Evolutionary conservation across 1,140 invertebrate species (phyloP), one percentile per base, ranked within the genome.

Genomic region (Euborellia annulipes): DNA sequence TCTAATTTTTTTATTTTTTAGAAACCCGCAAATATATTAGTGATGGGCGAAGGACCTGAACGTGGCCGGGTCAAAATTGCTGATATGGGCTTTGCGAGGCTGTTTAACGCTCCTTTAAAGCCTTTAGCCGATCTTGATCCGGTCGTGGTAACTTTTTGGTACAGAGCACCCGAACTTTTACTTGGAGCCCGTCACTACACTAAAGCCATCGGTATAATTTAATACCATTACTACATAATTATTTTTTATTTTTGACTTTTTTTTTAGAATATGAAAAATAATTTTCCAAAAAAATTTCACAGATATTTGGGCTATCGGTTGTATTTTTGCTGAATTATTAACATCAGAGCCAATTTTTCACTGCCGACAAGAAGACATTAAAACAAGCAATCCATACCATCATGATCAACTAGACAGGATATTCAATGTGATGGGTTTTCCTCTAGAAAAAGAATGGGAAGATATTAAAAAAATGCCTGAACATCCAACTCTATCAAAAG

Each of bases 301-400:
- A 86, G 95, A 99, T 72, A 98, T 99, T 53, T 99, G 96, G 96
- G 96, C 96, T 1, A 99, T 99, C 64, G 96, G 96, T 9, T 99
- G 96, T 66, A 99, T 99, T 63, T 99, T 99, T 75, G 92, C 92
- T 11, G 92, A 97, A 62, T 63, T 97, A 9, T 66, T 96, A 45
- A 95, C 91, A 7, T 96, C 92, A 1, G 96, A 99, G 67, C 96
- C 96, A 17, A 98, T 99, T 62, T 99, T 99, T 63, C 94, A 98
- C 62, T 99, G 96, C 70, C 78, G 93, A 36, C 95, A 99, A 71
- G 96, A 99, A 68, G 95, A 99, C 62, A 98, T 98, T 47, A 98
- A 99, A 68, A 98, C 95, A 7, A 95, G 89, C 58, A 98, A 97
- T 75, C 96, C 96, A 4, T 99, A 99, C 65, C 96, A 99, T 68